Percentiles rank a stretch among this genome's conserved stretches.
phyloP scores from a whole-genome alignment of 1,140 invertebrate species.

The Caenorhabditis brenneri region DNA sequence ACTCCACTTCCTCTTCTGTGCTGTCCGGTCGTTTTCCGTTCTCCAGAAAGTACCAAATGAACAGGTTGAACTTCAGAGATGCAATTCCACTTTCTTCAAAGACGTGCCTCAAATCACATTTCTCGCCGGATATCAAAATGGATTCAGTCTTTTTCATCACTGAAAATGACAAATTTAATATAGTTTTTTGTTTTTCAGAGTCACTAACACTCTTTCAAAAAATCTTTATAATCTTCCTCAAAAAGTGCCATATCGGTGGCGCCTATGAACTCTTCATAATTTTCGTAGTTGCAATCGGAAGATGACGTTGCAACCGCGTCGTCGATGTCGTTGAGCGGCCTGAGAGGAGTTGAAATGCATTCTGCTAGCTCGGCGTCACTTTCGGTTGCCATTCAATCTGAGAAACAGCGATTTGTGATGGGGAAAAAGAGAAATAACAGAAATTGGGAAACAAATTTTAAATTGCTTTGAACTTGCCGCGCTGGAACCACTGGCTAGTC shows the following conservation, averaged over 20 bases:
- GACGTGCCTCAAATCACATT: neutral
- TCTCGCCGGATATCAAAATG: neutral
- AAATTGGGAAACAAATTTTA: neutral
- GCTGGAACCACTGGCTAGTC: neutral
- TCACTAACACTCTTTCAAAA: neutral
- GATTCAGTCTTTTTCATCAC: neutral
- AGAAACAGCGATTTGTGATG: neutral
- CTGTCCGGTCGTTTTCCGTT: neutral
- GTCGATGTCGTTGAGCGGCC: neutral
- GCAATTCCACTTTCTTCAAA: neutral
- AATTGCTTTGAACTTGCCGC: neutral
- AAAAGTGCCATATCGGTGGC: neutral
- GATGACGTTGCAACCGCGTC: neutral
- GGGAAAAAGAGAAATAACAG: neutral
- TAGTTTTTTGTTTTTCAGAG: neutral
- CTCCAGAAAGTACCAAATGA: conserved; percentile 18
- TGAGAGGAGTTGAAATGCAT: neutral
- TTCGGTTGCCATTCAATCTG: neutral
- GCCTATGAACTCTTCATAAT: conserved; percentile 4
- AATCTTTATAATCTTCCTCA: neutral
- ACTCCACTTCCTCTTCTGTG: neutral
- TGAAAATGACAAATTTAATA: neutral
- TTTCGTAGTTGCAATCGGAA: neutral
- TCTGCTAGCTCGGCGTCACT: neutral
- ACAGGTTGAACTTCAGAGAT: neutral